A percentile compares a stretch with the other conserved stretches of the same genome.
Evolutionary conservation across 2,888 invertebrate species (phyloP).

Genomic region (Anoplius nigerrimus): DNA sequence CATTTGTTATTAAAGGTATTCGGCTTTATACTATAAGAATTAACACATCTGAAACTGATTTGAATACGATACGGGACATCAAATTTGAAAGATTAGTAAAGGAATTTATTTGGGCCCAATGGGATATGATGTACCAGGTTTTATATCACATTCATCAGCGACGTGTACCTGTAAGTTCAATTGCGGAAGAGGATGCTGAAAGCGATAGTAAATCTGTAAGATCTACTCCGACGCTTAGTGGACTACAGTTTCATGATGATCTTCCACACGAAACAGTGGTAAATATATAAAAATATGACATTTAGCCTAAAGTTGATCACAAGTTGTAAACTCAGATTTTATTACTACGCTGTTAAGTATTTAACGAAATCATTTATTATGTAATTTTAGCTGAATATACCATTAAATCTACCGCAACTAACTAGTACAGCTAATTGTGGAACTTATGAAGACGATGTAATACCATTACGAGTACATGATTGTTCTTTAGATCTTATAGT

Average conservation of each 20-base stretch:
- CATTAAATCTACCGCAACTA: constrained; percentile 85
- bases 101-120: constrained; percentile 90
- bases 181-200: constrained; percentile 80
- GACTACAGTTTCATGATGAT: constrained; percentile 90
- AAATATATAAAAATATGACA: constrained; percentile 65
- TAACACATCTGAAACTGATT: constrained; percentile 42
- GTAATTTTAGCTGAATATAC: constrained; percentile 85
- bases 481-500: constrained; percentile 88
- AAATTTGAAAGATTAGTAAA: constrained; percentile 78
- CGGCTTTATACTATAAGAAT: constrained; percentile 64
- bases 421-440: constrained; percentile 80
- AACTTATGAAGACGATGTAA: constrained; percentile 87
- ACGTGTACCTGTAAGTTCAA: constrained; percentile 82
- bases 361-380: neutral
- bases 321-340: neutral
- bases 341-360: too few relatives aligned
- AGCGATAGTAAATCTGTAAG: constrained; percentile 75
- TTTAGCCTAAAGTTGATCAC: neutral
- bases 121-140: constrained; percentile 87
- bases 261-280: constrained; percentile 92
- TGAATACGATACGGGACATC: constrained; percentile 60
- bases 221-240: constrained; percentile 84
- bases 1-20: constrained; percentile 54
- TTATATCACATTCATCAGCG: constrained; percentile 90
- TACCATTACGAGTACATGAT: constrained; percentile 88